Evolutionary conservation across 2,888 invertebrate species (phyloP), one percentile per base, ranked within the genome.

Genomic region (Archaeoteleia sp.): DNA sequence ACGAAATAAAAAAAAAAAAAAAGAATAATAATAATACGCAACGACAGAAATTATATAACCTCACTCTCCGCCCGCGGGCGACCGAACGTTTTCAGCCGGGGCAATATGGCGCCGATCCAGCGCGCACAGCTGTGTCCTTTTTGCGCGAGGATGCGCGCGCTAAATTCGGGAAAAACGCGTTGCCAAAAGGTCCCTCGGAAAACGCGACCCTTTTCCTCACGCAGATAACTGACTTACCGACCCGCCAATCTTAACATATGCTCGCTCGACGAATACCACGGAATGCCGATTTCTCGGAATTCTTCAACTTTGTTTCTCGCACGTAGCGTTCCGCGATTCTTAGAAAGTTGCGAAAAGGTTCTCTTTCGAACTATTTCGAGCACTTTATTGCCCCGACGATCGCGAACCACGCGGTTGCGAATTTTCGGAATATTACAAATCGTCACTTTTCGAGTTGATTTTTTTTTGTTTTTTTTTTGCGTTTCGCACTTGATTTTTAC

Each of bases 31-130:
- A 32, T 30, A 32, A 6, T 23, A 20, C 23, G 4, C 10, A 13
- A 62, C 61, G 14, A n/a, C n/a, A 29, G 69, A 74, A 75, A 76
- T 76, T 76, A 76, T 77, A 74, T 76, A 76, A 76, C 71, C 74
- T 71, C 66, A 40, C 43, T 20, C 23, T 23, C 42, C 34, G 34
- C 27, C 30, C n/a, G n/a, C n/a, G n/a, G n/a, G n/a, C 30, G 17
- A 30, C 23, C 35, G 30, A 17, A 49, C 49, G 48, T 60, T 39
- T 27, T 37, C 34, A 40, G 40, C 14, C 43, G 30, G 49, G 14
- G 12, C 43, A 40, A 54, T 61, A 61, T 35, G 35, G 35, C 14
- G 14, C 5, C 15, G 35, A 14, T 35, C 7, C 9, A 30, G 20
- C 48, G 58, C 34, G 32, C 48, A 58, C 58, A 48, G 58, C 48